Evolutionary conservation across 2,888 invertebrate genomes (phyloP).

Genomic region (Cybosia mesomella): DNA sequence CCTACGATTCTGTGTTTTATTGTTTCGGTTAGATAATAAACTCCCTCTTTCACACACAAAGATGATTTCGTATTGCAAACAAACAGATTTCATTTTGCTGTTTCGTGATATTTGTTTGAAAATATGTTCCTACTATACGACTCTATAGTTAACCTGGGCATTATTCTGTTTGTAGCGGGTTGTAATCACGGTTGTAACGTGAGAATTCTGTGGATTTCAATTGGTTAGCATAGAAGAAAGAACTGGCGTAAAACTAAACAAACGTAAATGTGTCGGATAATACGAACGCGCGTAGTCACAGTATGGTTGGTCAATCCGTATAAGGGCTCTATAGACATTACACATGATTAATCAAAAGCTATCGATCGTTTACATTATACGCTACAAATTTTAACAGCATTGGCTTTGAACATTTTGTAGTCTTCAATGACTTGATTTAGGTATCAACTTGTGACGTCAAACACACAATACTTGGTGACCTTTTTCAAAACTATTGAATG

Average conservation of each 20-base stretch:
- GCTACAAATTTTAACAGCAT: neutral
- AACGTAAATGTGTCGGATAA: no score
- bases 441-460: neutral
- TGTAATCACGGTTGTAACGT: no score
- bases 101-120: neutral
- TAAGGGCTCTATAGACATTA: neutral
- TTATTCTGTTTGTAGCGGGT: no score
- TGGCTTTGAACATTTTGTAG: slow-evolving; percentile 14
- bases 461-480: slow-evolving; percentile 6
- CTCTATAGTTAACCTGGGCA: neutral
- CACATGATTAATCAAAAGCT: neutral
- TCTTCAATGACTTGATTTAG: neutral
- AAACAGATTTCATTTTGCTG: neutral
- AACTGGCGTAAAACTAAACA: no score
- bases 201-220: no score
- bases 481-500: slow-evolving; percentile 7
- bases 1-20: neutral
- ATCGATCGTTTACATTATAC: neutral
- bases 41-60: no score
- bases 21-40: no score
- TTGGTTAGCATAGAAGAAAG: no score
- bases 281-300: no score
- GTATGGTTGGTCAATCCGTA: no score
- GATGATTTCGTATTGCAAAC: no score
- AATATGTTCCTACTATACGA: neutral